phyloP scores from a whole-genome alignment of 1,140 invertebrate species.

The Drosophila eugracilis region DNA sequence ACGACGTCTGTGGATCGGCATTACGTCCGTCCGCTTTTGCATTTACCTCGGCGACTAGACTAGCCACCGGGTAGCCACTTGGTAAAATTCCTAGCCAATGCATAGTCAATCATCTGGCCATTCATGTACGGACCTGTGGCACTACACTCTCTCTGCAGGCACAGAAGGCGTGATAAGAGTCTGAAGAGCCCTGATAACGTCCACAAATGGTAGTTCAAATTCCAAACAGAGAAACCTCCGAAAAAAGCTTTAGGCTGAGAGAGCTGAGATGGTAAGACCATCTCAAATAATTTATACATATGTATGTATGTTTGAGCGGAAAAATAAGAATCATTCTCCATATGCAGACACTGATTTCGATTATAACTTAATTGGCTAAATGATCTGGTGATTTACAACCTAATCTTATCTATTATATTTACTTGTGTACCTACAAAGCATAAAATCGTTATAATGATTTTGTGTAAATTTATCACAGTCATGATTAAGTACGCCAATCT shows the following conservation, averaged over 20 bases:
- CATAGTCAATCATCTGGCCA: conserved; percentile 21
- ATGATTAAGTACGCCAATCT: conserved; percentile 7
- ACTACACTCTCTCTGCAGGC: conserved; percentile 21
- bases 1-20: conserved; percentile 19
- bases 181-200: conserved; percentile 26
- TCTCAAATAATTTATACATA: neutral
- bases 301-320: neutral
- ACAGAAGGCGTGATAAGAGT: conserved; percentile 26
- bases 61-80: conserved; percentile 2
- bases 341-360: conserved; percentile 16
- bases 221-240: conserved; percentile 21
- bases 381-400: neutral
- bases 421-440: neutral
- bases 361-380: neutral
- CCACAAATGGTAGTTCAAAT: conserved; percentile 23
- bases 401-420: conserved; percentile 18
- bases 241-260: conserved; percentile 14
- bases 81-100: conserved; percentile 42
- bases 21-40: conserved; percentile 37
- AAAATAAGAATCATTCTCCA: conserved; percentile 5
- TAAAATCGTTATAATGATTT: conserved; percentile 7
- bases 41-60: conserved; percentile 12
- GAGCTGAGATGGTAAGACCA: conserved; percentile 4
- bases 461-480: conserved; percentile 6
- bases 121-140: conserved; percentile 16